Conservation (phyloP, 2,888 invertebrate genomes). For the Saturnia japonica region DNA sequence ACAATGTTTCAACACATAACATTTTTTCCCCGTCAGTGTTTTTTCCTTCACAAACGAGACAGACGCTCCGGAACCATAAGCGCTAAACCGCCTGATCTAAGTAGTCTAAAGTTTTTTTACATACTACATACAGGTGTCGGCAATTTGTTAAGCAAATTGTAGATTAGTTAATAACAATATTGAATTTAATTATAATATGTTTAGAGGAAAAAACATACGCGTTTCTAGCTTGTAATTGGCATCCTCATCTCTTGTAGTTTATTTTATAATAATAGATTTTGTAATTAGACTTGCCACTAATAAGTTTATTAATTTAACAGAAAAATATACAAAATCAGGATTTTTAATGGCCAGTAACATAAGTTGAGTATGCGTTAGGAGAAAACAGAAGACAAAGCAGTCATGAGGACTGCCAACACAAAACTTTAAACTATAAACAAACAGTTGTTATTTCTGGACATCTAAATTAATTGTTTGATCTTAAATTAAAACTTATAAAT, state of each 20-base stretch:
- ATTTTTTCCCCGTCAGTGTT: not conserved
- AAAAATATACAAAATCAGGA: not conserved
- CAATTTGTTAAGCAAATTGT: slow-evolving; percentile 8
- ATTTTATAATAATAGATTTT: not conserved
- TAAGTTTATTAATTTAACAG: not conserved
- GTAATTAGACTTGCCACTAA: not conserved
- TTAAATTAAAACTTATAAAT: too few relatives aligned
- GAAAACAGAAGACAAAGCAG: too few relatives aligned
- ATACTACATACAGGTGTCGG: not conserved
- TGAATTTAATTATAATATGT: not conserved
- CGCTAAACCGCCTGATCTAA: not conserved
- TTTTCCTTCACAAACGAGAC: not conserved
- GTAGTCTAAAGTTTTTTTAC: not conserved
- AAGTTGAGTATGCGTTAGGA: not conserved
- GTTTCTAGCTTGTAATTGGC: not conserved
- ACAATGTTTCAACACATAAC: not conserved
- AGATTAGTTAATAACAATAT: slow-evolving; percentile 1
- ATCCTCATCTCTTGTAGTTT: not conserved
- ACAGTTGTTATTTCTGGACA: too few relatives aligned
- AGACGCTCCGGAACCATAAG: slow-evolving; percentile 5
- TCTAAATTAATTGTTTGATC: too few relatives aligned
- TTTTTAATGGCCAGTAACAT: not conserved
- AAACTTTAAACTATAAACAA: too few relatives aligned
- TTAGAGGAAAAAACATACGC: not conserved
- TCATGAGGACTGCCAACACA: too few relatives aligned